These are phyloP conservation scores for Nannoperca obscura DNA, from an alignment of 2,797 vertebrate genomes.

Conservation along the genomic window DNA sequence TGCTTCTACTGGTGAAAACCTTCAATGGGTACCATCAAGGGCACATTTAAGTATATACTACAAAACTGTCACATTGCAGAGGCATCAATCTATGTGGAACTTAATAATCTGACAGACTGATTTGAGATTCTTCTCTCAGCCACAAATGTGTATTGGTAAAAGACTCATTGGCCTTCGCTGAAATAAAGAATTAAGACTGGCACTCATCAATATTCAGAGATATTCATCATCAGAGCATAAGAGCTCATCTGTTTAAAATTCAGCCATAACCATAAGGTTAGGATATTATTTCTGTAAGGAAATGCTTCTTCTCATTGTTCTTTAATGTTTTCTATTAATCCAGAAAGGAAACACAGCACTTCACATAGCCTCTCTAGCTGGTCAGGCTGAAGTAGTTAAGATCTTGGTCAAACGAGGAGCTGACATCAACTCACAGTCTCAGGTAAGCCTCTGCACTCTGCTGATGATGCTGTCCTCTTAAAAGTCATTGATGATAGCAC, in stretches of 20 bases:
- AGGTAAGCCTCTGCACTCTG: constrained; percentile 82
- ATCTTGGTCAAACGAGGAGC: constrained; percentile 94
- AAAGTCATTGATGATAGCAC: background rate
- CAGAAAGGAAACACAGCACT: constrained; percentile 99
- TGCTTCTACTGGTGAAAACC: background rate
- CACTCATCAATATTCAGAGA: background rate
- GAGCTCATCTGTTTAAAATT: background rate
- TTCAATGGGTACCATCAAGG: background rate
- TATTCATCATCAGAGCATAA: background rate
- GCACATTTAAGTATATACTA: background rate
- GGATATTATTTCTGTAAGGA: background rate
- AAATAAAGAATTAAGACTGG: background rate
- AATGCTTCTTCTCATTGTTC: background rate
- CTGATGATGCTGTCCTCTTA: background rate
- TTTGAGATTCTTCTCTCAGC: background rate
- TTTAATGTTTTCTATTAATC: background rate
- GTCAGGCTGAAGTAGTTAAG: constrained; percentile 95
- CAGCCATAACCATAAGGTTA: background rate
- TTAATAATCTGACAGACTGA: background rate
- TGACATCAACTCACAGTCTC: constrained; percentile 96
- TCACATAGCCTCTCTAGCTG: constrained; percentile 96
- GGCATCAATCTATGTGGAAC: background rate
- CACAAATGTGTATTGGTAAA: background rate
- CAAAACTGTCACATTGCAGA: background rate
- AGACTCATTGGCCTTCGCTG: background rate